phyloP scores from a whole-genome alignment of 1,140 invertebrate species.

The Portunus trituberculatus region DNA sequence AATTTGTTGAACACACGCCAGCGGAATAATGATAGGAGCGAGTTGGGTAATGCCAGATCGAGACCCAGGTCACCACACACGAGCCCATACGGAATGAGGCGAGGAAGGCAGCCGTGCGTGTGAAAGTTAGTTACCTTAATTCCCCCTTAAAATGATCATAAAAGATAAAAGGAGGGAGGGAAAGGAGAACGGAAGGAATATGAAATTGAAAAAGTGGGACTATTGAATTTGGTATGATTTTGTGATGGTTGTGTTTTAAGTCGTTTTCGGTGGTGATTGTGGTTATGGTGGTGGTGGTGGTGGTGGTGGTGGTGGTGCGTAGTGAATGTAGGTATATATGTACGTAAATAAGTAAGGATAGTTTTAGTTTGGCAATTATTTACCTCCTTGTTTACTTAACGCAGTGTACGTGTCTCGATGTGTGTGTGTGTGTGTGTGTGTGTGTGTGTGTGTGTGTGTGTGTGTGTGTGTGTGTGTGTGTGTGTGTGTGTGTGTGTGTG shows the following conservation, averaged over 20 bases:
- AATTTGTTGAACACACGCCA: not conserved
- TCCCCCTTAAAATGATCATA: not conserved
- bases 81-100: not conserved
- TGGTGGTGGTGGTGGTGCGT: not conserved
- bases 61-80: not conserved
- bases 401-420: not conserved
- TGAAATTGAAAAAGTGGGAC: too few relatives aligned
- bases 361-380: not conserved
- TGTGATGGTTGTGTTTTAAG: not conserved
- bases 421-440: too few relatives aligned
- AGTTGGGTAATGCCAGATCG: not conserved
- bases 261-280: not conserved
- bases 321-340: too few relatives aligned
- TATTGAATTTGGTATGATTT: too few relatives aligned
- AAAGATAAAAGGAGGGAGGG: not conserved
- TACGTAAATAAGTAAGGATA: too few relatives aligned
- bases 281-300: not conserved
- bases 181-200: not conserved
- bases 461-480: too few relatives aligned
- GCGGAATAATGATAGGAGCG: not conserved
- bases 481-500: too few relatives aligned
- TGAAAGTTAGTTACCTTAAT: not conserved
- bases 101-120: not conserved
- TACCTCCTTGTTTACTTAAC: not conserved
- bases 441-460: too few relatives aligned